Evolutionary conservation across 2,888 invertebrate genomes (phyloP).

Genomic region (Polydrusus cervinus): DNA sequence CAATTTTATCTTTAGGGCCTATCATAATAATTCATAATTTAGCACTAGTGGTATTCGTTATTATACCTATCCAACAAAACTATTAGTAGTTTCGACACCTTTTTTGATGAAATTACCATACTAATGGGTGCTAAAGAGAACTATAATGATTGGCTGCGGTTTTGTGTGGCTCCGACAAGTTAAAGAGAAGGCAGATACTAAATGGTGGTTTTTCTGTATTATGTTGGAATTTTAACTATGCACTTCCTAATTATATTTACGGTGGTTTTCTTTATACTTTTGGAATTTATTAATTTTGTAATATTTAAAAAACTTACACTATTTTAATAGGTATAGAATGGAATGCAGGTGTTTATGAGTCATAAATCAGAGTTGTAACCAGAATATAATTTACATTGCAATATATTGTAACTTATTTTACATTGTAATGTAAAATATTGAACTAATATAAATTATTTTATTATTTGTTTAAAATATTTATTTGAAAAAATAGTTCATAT

Average conservation of each 20-base stretch:
- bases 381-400: no score
- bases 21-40: conserved; percentile 34
- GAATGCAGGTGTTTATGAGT: no score
- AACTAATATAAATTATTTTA: no score
- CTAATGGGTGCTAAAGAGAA: conserved; percentile 29
- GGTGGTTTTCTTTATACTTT: not conserved
- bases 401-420: no score
- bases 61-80: conserved; percentile 26
- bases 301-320: not conserved
- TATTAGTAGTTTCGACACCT: conserved; percentile 31
- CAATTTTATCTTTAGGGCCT: conserved; percentile 33
- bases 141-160: conserved; percentile 18
- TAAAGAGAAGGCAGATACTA: conserved; percentile 2
- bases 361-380: no score
- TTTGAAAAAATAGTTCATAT: no score
- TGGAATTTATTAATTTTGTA: not conserved
- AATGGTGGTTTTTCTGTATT: conserved; percentile 7
- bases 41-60: conserved; percentile 27
- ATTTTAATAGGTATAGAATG: not conserved
- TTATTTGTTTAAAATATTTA: no score
- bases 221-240: conserved; percentile 11
- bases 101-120: conserved; percentile 32
- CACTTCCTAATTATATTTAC: conserved; percentile 3
- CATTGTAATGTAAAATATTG: no score
- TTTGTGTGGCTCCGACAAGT: conserved; percentile 15